Evolutionary conservation across 2,888 invertebrate genomes (phyloP).

Genomic region (Pterostichus niger): DNA sequence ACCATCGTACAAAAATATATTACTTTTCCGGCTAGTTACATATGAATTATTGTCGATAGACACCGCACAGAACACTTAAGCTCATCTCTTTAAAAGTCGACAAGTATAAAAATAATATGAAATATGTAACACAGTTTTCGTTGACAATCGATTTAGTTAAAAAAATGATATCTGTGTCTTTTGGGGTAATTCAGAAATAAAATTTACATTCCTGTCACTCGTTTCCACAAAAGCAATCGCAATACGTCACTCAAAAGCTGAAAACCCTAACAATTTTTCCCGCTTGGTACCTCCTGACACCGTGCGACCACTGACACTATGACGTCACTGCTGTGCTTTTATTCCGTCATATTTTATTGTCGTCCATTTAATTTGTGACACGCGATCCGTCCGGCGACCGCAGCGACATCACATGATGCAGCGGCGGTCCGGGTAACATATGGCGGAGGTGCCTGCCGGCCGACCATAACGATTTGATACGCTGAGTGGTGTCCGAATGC

Average conservation of each 20-base stretch:
- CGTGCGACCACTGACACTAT: background rate
- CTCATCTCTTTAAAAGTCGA: no score
- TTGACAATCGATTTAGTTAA: background rate
- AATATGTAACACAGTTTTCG: no score
- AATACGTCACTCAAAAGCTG: background rate
- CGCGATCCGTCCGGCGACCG: slow-evolving; percentile 60
- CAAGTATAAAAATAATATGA: no score
- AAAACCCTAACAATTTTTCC: background rate
- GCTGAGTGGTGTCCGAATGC: slow-evolving; percentile 6
- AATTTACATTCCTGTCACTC: no score
- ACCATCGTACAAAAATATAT: no score
- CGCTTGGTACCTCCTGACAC: background rate
- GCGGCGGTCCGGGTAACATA: slow-evolving; percentile 57
- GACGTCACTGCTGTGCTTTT: background rate
- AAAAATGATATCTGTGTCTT: background rate
- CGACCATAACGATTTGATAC: slow-evolving; percentile 53
- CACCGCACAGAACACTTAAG: no score
- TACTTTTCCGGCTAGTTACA: no score
- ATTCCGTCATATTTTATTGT: slow-evolving; percentile 61
- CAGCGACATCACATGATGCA: slow-evolving; percentile 60
- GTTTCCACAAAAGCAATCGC: background rate
- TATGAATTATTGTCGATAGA: no score
- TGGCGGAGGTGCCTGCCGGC: slow-evolving; percentile 40
- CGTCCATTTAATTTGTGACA: slow-evolving; percentile 63
- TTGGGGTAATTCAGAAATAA: no score